Evolutionary conservation across 1,140 invertebrate species (phyloP).

Genomic region (Notospermus geniculatus): DNA sequence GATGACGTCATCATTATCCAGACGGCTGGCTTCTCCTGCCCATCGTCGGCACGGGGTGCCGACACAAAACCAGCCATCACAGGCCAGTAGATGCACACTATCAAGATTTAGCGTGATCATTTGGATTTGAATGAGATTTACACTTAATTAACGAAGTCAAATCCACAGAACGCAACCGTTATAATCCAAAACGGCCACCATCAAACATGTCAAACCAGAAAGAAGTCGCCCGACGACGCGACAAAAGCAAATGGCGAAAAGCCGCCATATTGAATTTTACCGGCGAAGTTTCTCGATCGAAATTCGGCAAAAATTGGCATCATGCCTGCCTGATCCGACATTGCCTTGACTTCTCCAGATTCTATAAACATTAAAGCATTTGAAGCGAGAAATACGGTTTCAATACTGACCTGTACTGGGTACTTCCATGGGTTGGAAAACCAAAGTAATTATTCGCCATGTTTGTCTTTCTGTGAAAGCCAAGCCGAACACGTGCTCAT

Average conservation of each 20-base stretch:
- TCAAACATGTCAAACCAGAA: too few species aligned
- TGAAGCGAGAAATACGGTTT: background rate
- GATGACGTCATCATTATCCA: too few species aligned
- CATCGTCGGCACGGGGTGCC: too few species aligned
- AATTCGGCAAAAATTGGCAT: background rate
- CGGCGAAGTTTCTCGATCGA: background rate
- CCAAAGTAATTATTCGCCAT: conserved; percentile 9
- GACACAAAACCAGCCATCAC: too few species aligned
- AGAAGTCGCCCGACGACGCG: too few species aligned
- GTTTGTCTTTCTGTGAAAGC: too few species aligned
- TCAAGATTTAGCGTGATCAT: background rate
- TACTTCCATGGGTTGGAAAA: conserved; percentile 1
- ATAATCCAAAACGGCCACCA: too few species aligned
- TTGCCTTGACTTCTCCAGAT: background rate
- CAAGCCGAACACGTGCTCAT: too few species aligned
- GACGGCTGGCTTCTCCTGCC: too few species aligned
- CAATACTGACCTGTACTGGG: background rate
- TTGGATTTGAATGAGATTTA: background rate
- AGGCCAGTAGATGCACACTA: too few species aligned
- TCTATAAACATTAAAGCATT: background rate
- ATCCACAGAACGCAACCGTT: background rate
- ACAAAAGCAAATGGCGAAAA: background rate
- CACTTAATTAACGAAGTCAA: background rate
- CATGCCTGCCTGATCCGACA: background rate
- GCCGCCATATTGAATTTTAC: conserved; percentile 7